These are phyloP conservation scores for Bradypus variegatus DNA, from an alignment of 2,797 vertebrate species.

Conservation along the genomic window DNA sequence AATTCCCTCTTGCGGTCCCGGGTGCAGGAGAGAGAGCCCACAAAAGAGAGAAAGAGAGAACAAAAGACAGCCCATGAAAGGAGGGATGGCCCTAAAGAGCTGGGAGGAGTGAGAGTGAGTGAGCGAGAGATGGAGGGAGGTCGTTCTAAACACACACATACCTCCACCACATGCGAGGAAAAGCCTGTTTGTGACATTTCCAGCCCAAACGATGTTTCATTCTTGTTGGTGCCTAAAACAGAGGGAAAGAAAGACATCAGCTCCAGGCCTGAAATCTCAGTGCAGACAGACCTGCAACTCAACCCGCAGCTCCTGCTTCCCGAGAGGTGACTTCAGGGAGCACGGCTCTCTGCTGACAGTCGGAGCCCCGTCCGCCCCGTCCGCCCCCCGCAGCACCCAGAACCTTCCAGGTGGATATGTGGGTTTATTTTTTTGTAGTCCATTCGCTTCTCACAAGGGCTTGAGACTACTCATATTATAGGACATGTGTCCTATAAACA, in stretches of 20 bases:
- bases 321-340: background rate
- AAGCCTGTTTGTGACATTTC: constrained; percentile 99
- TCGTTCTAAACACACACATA: constrained; percentile 38
- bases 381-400: background rate
- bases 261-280: accelerated
- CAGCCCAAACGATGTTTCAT: constrained; percentile 95
- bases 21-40: background rate
- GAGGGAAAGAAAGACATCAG: background rate
- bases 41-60: background rate
- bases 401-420: accelerated
- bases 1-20: background rate
- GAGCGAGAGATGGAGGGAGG: background rate
- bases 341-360: background rate
- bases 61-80: background rate
- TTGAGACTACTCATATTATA: background rate
- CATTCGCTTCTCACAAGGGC: background rate
- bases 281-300: accelerated
- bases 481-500: accelerated
- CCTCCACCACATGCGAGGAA: constrained; percentile 95
- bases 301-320: background rate
- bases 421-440: background rate
- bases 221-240: constrained; percentile 91
- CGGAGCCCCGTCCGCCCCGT: background rate
- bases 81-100: background rate
- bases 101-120: background rate